These are phyloP conservation scores for Diuraphis noxia DNA, from an alignment of 1,140 invertebrate genomes.

Conservation along the genomic window DNA sequence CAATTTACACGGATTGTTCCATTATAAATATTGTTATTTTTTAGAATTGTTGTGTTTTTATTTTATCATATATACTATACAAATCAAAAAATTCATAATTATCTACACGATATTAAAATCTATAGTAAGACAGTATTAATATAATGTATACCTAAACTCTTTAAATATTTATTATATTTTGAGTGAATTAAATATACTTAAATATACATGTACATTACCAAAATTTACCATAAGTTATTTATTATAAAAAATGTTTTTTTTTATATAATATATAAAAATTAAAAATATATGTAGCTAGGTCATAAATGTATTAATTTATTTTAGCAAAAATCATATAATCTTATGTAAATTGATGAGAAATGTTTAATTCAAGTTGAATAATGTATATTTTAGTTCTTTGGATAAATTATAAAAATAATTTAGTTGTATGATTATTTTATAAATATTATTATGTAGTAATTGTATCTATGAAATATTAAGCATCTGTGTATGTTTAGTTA, in stretches of 20 bases:
- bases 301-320: too few species aligned
- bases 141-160: background rate
- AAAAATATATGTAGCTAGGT: background rate
- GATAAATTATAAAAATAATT: background rate
- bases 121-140: too few species aligned
- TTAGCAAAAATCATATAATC: background rate
- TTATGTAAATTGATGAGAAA: background rate
- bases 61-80: background rate
- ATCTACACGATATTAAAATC: conserved; percentile 37
- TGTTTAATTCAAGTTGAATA: background rate
- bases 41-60: conserved; percentile 20
- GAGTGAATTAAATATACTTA: background rate
- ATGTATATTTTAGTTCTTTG: background rate
- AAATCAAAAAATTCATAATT: background rate
- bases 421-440: background rate
- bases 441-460: background rate
- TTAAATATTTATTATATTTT: background rate
- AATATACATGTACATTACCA: background rate
- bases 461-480: background rate
- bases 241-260: background rate
- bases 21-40: background rate
- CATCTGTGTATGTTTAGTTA: background rate
- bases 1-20: background rate
- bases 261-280: background rate
- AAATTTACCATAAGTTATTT: background rate